These are phyloP conservation scores for Lagopus muta DNA, from an alignment of 2,113 vertebrate genomes.

Conservation along the genomic window DNA sequence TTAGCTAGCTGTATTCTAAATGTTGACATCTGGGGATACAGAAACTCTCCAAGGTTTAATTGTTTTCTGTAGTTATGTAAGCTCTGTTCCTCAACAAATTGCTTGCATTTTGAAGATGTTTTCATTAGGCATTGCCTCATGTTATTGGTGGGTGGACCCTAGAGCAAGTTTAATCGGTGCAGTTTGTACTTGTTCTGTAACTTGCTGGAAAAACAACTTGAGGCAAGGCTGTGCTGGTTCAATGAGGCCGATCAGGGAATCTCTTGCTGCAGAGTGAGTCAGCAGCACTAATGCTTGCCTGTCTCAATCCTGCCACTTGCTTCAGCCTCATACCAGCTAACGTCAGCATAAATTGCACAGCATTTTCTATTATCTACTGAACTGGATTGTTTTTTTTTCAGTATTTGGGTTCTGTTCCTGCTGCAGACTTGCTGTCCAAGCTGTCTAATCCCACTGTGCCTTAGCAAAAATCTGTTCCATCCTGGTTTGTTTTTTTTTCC, in stretches of 20 bases:
- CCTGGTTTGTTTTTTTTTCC: not conserved
- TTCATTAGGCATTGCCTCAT: conserved; percentile 9
- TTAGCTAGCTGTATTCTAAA: not conserved
- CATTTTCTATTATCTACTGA: not conserved
- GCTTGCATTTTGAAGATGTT: conserved; percentile 21
- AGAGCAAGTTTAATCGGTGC: not conserved
- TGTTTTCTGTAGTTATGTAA: conserved; percentile 23
- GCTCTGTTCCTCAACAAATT: not conserved
- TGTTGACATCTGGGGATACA: conserved; percentile 6
- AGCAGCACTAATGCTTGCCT: not conserved
- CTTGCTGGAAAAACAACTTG: not conserved
- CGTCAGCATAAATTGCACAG: not conserved
- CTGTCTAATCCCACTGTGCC: not conserved
- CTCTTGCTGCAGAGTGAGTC: conserved; percentile 34
- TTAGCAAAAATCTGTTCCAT: not conserved
- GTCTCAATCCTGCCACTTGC: not conserved
- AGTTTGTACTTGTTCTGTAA: not conserved
- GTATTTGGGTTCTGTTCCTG: not conserved
- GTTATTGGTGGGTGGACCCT: not conserved
- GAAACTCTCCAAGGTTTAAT: conserved; percentile 12
- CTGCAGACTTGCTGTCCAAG: not conserved
- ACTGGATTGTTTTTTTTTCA: not conserved
- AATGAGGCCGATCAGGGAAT: not conserved
- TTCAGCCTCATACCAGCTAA: not conserved
- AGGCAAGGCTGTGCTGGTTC: not conserved